A percentile compares a stretch with the other conserved stretches of the same genome.
These are phyloP conservation scores for Eupithecia exiguata DNA, from an alignment of 2,888 invertebrate genomes.

Conservation along the genomic window DNA sequence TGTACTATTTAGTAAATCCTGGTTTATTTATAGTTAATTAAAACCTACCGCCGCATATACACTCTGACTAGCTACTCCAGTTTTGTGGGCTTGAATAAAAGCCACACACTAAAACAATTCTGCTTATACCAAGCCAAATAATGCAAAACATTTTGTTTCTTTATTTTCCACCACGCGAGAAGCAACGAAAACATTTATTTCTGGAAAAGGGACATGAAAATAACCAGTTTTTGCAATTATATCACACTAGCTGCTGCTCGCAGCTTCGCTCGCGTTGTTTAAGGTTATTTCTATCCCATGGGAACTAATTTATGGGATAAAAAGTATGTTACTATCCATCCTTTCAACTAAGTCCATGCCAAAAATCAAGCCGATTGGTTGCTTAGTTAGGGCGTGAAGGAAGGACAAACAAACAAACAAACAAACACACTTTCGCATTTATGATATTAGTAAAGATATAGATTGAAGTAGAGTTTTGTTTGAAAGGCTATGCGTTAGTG, in stretches of 20 bases:
- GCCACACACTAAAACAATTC: background rate
- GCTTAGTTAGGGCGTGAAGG: too few species aligned
- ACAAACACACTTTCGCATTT: too few species aligned
- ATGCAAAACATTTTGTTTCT: conserved; percentile 1
- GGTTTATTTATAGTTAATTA: conserved; percentile 1
- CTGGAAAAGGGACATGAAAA: background rate
- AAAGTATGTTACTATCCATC: too few species aligned
- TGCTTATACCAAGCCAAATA: background rate
- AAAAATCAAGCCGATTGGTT: too few species aligned
- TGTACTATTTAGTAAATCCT: background rate
- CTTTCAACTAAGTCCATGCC: too few species aligned
- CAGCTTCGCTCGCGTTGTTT: too few species aligned
- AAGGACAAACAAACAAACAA: too few species aligned
- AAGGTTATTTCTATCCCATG: too few species aligned
- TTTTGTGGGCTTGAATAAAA: background rate
- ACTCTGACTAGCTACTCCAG: background rate
- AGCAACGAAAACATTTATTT: background rate
- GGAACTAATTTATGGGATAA: too few species aligned
- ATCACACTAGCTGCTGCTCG: too few species aligned
- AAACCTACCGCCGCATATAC: background rate
- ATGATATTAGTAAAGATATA: too few species aligned
- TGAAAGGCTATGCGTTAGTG: background rate
- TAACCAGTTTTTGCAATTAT: background rate
- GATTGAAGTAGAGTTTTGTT: background rate
- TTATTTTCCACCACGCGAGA: background rate